Base-by-base conservation (phyloP, 1,140 invertebrate genomes). In the Aphaenogaster floridana region DNA sequence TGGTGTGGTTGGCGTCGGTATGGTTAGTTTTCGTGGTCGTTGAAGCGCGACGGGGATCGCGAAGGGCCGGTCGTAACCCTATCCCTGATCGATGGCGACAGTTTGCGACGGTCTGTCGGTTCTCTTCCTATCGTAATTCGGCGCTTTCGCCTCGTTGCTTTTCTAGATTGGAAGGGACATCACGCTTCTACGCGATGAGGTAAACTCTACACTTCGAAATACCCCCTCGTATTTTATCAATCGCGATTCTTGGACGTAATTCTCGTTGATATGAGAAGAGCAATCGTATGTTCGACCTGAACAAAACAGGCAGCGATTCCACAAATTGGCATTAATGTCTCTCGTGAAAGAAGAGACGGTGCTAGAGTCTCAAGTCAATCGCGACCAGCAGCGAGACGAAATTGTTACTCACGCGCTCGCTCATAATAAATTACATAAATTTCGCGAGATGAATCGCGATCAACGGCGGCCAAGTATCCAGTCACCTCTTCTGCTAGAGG, bases 61-160 rank as follows among this genome's bases (percentile, higher is more conserved):
- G 88, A 76, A 76, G 72, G 74, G 54, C 66, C 48, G 57, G 39
- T 57, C 52, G 68, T 69, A 88, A 87, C 79, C 77, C 80, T 89
- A 86, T 87, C 76, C 69, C 42, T 74, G 89, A 90, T 90, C 89
- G 85, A 90, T 90, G 69, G 79, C 89, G 89, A 89, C 85, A 90
- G 89, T 87, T 90, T 87, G 79, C 66, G 78, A 77, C 85, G 71
- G 48, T 34, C 61, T 66, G 78, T n/a, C 72, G 72, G 42, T 52
- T 59, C 81, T 71, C 57, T 54, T 80, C 66, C 80, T 59, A 81
- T 52, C 52, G 17, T 81, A 69, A 69, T 80, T 69, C 63, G 54
- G 54, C 78, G 71, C 85, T 78, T 64, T 88, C 89, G 89, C 52
- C 74, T 42, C 79, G 76, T 57, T 71, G 86, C 80, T 76, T 59